Evolutionary conservation across 2,113 vertebrate genomes (phyloP).

Genomic region (Marmota monax): DNA sequence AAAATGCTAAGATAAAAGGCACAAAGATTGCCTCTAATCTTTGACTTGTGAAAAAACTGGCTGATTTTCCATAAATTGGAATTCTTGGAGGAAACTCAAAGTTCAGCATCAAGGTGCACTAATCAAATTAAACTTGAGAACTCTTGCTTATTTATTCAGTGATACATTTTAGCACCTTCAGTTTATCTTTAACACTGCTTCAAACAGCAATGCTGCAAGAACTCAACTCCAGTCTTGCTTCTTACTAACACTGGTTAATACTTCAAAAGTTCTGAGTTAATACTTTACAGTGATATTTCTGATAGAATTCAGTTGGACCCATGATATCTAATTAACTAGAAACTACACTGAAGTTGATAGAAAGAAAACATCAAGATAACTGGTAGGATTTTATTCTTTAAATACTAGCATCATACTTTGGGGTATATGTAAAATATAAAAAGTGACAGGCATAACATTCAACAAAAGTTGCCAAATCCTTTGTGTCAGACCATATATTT

Average conservation of each 20-base stretch:
- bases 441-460: background rate
- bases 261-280: background rate
- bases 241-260: background rate
- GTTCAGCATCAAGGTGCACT: background rate
- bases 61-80: conserved; percentile 37
- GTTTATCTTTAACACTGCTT: background rate
- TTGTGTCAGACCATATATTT: background rate
- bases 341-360: background rate
- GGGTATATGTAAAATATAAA: background rate
- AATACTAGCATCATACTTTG: background rate
- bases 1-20: conserved; percentile 38
- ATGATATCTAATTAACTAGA: conserved; percentile 1
- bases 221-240: background rate
- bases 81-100: conserved; percentile 30
- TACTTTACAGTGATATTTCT: background rate
- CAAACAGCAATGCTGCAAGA: background rate
- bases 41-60: background rate
- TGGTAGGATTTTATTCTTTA: conserved; percentile 29
- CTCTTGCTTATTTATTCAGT: background rate
- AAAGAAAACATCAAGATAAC: background rate
- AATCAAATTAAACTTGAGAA: conserved; percentile 39
- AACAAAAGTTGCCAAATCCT: conserved; percentile 2
- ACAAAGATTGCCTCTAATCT: background rate
- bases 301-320: background rate
- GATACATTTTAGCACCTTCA: background rate